Percentiles rank a stretch among this genome's conserved stretches.
Conservation (phyloP, 2,888 invertebrate genomes). For the Eristalis intricaria region DNA sequence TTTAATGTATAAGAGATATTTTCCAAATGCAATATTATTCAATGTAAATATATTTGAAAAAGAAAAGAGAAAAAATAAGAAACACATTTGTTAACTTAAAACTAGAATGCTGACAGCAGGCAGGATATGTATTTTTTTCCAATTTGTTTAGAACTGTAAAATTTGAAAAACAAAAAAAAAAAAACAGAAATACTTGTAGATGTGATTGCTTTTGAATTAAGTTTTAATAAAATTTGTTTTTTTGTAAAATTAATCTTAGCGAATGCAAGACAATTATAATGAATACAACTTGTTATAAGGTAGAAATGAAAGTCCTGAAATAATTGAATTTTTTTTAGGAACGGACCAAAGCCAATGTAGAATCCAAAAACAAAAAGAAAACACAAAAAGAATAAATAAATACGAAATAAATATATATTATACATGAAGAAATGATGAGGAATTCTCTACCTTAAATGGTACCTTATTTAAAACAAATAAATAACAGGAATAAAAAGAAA, state of each 20-base stretch:
- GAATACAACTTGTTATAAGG: constrained; percentile 64
- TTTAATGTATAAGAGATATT: constrained; percentile 60
- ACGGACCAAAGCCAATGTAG: constrained; percentile 72
- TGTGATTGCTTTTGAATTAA: constrained; percentile 54
- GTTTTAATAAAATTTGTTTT: background rate
- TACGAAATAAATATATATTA: constrained; percentile 36
- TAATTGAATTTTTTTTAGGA: constrained; percentile 64
- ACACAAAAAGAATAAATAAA: constrained; percentile 28
- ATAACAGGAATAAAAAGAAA: constrained; percentile 42
- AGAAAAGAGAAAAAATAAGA: constrained; percentile 3
- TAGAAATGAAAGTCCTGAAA: constrained; percentile 64
- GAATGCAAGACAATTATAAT: constrained; percentile 70
- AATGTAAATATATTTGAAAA: constrained; percentile 49
- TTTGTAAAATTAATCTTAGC: constrained; percentile 48
- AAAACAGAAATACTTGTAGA: constrained; percentile 56
- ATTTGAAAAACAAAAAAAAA: constrained; percentile 19
- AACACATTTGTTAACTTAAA: constrained; percentile 23
- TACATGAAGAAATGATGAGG: constrained; percentile 27
- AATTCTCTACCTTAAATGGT: constrained; percentile 54
- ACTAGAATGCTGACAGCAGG: constrained; percentile 13
- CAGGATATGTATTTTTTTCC: constrained; percentile 5
- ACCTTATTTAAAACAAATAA: constrained; percentile 53
- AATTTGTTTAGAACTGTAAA: constrained; percentile 39
- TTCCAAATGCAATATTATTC: constrained; percentile 64
- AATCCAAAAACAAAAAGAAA: constrained; percentile 39